Base-by-base conservation (phyloP, 2,797 vertebrate species). In the Picus viridis region DNA sequence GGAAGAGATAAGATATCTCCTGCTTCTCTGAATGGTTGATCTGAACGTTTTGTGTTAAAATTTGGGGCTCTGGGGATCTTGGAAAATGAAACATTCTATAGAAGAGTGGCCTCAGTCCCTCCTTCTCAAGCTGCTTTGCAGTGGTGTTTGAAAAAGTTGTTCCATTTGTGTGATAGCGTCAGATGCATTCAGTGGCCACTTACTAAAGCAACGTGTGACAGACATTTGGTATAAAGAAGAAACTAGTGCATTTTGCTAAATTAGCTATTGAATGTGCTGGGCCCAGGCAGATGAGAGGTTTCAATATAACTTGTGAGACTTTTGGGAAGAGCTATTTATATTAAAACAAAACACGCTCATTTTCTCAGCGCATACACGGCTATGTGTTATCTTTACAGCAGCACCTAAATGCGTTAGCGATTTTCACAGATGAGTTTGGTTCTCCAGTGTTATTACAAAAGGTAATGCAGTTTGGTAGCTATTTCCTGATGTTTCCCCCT, bases 361-460 rank as follows among this genome's bases (percentile, higher is more conserved):
- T 90, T 85, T 92, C 57, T 84, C 72, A 69, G n/a, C 2, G 7
- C 23, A 26, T 89, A 41, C 0, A 0, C 88, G 65, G 20, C 72
- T 77, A 19, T 90, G 47, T 0, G 0, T 92, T 90, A 59, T 83
- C 51, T 80, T 90, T 77, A 88, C 39, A 85, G 67, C 59, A 85
- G 75, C 56, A 87, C 30, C 88, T 85, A 87, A 89, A 77, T 4
- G 2, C 72, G 83, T 75, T 83, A 72, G 88, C 75, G 65, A 86
- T 22, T 90, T 93, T 81, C 90, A 91, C n/a, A 72, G 51, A 72
- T 81, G 27, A 85, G 11, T 90, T 91, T 72, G 57, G 62, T 59
- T 90, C 39, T 92, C 62, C 58, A 34, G 13, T 74, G 80, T 86
- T 93, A 65, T 80, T 91, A 62, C 54, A 87, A 91, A 79, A 92